Evolutionary conservation across 2,113 vertebrate genomes (phyloP).

Genomic region (Mus spicilegus): DNA sequence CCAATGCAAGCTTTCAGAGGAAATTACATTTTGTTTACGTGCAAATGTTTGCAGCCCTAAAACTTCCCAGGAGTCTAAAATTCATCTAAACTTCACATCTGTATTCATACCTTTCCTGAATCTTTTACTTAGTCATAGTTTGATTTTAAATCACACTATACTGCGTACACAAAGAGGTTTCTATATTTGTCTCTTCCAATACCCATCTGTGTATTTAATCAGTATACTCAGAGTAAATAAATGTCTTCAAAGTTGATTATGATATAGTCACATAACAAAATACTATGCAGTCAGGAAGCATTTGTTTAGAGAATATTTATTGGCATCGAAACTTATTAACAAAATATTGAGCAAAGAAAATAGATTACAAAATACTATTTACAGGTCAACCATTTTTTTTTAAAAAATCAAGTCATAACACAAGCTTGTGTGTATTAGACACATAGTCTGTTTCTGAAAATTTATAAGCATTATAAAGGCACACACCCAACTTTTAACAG

Average conservation of each 20-base stretch:
- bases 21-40: background rate
- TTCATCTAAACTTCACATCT: background rate
- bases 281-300: background rate
- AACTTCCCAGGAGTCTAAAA: background rate
- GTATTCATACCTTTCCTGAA: background rate
- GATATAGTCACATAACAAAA: constrained; percentile 37
- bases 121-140: background rate
- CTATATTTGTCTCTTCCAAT: background rate
- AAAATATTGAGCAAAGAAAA: constrained; percentile 43
- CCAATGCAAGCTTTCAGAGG: background rate
- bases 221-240: background rate
- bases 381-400: background rate
- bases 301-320: constrained; percentile 62
- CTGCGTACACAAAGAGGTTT: background rate
- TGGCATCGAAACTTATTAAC: constrained; percentile 12
- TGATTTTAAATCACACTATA: background rate
- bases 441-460: background rate
- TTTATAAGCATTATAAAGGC: constrained; percentile 24
- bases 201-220: background rate
- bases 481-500: background rate
- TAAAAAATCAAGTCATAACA: constrained; percentile 1
- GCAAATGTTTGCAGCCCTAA: background rate
- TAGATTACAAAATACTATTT: constrained; percentile 51
- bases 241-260: constrained; percentile 3
- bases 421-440: background rate